Conservation (phyloP, 1,140 invertebrate genomes). For the Lepidurus packardi region DNA sequence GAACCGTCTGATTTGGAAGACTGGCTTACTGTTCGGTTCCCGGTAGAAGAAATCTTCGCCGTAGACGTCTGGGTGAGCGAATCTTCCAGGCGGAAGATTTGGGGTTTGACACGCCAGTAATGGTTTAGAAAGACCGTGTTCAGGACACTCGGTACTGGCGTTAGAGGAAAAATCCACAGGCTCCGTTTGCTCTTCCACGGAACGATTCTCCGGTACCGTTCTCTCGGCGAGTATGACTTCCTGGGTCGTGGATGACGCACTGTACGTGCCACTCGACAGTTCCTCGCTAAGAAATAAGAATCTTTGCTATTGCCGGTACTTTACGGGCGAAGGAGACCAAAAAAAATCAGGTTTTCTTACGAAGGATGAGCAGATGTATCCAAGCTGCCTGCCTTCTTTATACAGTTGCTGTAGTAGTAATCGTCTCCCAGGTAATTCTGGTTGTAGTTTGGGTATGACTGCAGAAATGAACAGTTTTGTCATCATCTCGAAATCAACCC, state of each 20-base stretch:
- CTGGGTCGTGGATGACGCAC: background rate
- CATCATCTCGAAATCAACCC: background rate
- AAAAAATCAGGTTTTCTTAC: background rate
- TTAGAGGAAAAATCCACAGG: slow-evolving; percentile 57
- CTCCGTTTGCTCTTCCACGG: slow-evolving; percentile 57
- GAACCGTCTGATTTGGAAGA: background rate
- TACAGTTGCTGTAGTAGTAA: background rate
- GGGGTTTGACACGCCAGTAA: background rate
- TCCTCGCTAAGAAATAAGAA: background rate
- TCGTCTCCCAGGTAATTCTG: slow-evolving; percentile 3
- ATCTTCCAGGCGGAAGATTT: background rate
- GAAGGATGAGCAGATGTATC: background rate
- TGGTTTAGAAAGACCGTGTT: slow-evolving; percentile 5
- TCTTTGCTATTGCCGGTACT: background rate
- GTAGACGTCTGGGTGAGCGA: slow-evolving; percentile 16
- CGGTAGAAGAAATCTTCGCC: slow-evolving; percentile 25
- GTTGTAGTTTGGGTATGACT: slow-evolving; percentile 2
- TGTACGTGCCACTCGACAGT: background rate
- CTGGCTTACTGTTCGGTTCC: slow-evolving; percentile 9
- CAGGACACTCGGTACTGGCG: background rate
- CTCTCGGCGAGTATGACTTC: background rate
- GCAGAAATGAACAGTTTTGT: background rate
- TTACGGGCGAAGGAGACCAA: background rate
- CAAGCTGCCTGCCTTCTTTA: background rate
- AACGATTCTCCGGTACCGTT: background rate